phyloP scores from a whole-genome alignment of 2,888 invertebrate species.

The Cryptocephalus moraei region DNA sequence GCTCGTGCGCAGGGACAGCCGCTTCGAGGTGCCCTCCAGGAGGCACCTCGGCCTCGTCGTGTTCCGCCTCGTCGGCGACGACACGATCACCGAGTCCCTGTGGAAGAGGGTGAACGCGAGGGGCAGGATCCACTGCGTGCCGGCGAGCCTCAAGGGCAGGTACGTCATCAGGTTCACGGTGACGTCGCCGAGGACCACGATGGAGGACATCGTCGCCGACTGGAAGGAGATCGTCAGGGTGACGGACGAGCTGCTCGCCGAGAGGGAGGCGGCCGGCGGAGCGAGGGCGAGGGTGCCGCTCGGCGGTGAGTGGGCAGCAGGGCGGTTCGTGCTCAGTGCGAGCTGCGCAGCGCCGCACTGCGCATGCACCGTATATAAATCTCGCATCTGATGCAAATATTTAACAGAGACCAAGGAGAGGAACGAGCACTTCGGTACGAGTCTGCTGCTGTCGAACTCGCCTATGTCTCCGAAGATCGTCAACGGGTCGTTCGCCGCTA shows the following conservation, averaged over 20 bases:
- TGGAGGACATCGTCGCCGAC: constrained; percentile 69
- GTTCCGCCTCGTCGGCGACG: constrained; percentile 77
- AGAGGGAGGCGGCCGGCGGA: constrained; percentile 44
- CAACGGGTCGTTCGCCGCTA: constrained; percentile 86
- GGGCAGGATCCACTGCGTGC: constrained; percentile 88
- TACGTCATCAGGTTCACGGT: constrained; percentile 91
- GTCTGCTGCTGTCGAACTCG: constrained; percentile 84
- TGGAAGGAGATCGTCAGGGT: constrained; percentile 78
- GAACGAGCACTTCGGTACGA: constrained; percentile 86
- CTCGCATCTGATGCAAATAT: neutral
- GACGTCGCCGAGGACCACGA: constrained; percentile 77
- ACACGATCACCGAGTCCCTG: constrained; percentile 77
- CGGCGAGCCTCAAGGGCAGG: constrained; percentile 81
- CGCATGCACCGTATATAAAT: neutral
- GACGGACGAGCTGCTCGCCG: constrained; percentile 58
- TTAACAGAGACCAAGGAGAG: constrained; percentile 67
- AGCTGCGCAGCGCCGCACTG: neutral
- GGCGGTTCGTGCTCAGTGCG: too few relatives aligned
- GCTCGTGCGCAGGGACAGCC: constrained; percentile 65
- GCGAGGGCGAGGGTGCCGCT: constrained; percentile 56
- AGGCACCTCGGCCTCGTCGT: constrained; percentile 85
- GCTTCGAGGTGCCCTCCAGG: constrained; percentile 85
- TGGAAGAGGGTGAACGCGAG: constrained; percentile 79
- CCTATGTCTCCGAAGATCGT: constrained; percentile 96
- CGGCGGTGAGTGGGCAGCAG: constrained; percentile 47